Evolutionary conservation across 2,113 vertebrate genomes (phyloP).

Genomic region (Octodon degus): DNA sequence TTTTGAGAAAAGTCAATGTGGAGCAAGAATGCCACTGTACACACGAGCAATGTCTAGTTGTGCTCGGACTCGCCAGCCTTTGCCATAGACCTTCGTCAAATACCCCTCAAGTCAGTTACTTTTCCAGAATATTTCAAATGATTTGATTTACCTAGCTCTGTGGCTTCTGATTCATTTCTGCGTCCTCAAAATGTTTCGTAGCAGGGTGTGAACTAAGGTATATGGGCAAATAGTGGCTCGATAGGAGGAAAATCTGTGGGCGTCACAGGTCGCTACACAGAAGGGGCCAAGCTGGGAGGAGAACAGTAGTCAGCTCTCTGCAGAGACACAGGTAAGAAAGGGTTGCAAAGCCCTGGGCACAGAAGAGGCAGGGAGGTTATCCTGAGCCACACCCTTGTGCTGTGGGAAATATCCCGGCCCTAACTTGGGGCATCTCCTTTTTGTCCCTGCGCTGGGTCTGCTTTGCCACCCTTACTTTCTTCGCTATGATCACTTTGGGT

Average conservation of each 20-base stretch:
- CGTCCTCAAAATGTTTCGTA: neutral
- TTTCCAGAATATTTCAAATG: neutral
- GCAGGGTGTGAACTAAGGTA: neutral
- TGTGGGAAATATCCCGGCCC: neutral
- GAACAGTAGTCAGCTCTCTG: neutral
- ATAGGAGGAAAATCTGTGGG: neutral
- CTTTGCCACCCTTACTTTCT: neutral
- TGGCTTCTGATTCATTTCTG: neutral
- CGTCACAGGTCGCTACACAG: neutral
- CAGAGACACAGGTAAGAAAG: neutral
- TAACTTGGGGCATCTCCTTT: neutral
- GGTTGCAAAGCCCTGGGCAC: neutral
- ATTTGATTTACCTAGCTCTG: neutral
- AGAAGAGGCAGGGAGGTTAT: neutral
- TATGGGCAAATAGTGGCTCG: neutral
- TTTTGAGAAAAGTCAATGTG: neutral
- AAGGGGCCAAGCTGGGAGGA: neutral
- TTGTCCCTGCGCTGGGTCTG: neutral
- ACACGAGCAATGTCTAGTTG: neutral
- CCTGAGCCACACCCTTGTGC: neutral
- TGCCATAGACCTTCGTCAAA: neutral
- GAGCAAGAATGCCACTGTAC: neutral
- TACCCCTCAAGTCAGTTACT: neutral
- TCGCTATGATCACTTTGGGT: neutral
- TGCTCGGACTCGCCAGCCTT: neutral